These are phyloP conservation scores for Xenopus laevis DNA, from an alignment of 2,113 vertebrate genomes.

Conservation along the genomic window DNA sequence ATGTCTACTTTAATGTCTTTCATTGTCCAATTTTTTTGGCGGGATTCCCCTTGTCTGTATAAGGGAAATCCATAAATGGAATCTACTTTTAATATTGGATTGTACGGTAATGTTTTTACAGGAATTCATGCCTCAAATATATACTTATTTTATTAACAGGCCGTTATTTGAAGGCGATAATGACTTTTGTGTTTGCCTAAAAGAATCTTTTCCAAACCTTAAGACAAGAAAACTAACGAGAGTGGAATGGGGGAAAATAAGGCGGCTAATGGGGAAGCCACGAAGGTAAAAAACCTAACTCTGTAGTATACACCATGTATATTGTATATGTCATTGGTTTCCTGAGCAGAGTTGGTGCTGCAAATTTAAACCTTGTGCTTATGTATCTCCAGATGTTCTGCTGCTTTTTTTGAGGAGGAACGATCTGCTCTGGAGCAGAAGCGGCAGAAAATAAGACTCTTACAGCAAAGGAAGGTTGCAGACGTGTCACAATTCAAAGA, in stretches of 20 bases:
- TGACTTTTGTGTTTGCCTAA: conserved; percentile 96
- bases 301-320: too few relatives aligned
- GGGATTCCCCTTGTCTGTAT: too few relatives aligned
- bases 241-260: conserved; percentile 97
- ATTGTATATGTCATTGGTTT: too few relatives aligned
- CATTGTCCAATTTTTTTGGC: too few relatives aligned
- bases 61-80: too few relatives aligned
- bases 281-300: conserved; percentile 77
- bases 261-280: conserved; percentile 95
- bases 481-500: conserved; percentile 96
- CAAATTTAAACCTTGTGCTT: background rate
- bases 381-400: conserved; percentile 80
- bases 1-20: too few relatives aligned
- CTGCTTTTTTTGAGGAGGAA: conserved; percentile 96
- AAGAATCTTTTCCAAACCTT: conserved; percentile 94
- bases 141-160: conserved; percentile 60
- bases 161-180: conserved; percentile 98
- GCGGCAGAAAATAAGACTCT: conserved; percentile 89
- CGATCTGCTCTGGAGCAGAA: conserved; percentile 90
- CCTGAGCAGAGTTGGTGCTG: too few relatives aligned
- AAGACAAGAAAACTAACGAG: conserved; percentile 94
- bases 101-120: too few relatives aligned
- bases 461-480: conserved; percentile 92
- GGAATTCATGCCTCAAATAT: too few relatives aligned
- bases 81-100: too few relatives aligned